Evolutionary conservation across 2,797 vertebrate genomes (phyloP), one percentile per base, ranked within the genome.

Genomic region (Dendrocincla tyrannina): DNA sequence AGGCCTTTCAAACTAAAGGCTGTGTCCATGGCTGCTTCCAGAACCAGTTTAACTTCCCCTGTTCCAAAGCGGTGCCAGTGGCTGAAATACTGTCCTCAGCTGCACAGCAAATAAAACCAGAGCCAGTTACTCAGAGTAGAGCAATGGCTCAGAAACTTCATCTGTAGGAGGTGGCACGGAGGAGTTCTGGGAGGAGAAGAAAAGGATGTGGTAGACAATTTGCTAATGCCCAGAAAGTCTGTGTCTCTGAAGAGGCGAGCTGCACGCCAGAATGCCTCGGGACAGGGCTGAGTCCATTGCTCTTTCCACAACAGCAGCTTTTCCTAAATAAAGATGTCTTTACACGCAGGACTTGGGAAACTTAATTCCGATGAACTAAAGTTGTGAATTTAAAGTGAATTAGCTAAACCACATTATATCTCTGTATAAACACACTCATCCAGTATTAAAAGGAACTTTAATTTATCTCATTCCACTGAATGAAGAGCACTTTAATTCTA

Each of bases 151-250:
- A 70, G 83, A 96, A 95, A 92, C 86, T 87, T 92, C 86, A 87
- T 5, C 73, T 82, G 82, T 85, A 87, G 60, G 81, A 86, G 80
- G 85, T 78, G 60, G 90, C 74, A 86, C 59, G 91, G 74, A 93
- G 37, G 74, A 13, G 0, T 91, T 87, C 67, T 68, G 35, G 58
- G 80, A 92, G 64, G 80, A 94, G 89, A 94, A 94, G 82, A 89
- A 93, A 94, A 95, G 96, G 85, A 96, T 94, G 88, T 91, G 91
- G 89, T 77, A 83, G 91, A 53, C 91, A 90, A 94, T 91, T 96
- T 91, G 85, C 88, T 95, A 95, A 95, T 95, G 85, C 67, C 85
- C 93, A 96, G 85, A 82, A 95, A 95, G 24, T 81, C 78, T 75
- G 85, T 69, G 88, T 79, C 93, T 91, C 5, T 1, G 74, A 77